Percentiles rank a stretch among this genome's conserved stretches.
Conservation (phyloP, 1,140 invertebrate species). For the Potamilus streckersoni region DNA sequence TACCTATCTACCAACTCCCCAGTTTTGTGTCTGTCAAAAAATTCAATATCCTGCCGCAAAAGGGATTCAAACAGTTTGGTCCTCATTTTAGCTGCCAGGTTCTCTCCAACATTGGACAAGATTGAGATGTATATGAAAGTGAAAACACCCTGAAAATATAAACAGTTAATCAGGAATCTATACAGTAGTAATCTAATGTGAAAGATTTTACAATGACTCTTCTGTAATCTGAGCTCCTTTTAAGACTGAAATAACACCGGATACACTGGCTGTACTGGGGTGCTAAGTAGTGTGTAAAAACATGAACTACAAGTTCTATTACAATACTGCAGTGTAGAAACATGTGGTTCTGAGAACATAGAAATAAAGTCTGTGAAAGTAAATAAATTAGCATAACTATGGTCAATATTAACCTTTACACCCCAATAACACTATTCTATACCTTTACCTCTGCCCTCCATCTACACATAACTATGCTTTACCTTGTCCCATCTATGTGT, state of each 20-base stretch:
- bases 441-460: too few relatives aligned
- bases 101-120: constrained; percentile 87
- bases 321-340: too few relatives aligned
- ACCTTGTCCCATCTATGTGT: too few relatives aligned
- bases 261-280: too few relatives aligned
- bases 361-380: too few relatives aligned
- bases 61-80: constrained; percentile 86
- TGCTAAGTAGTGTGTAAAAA: too few relatives aligned
- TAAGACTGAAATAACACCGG: neutral
- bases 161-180: neutral
- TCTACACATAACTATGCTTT: too few relatives aligned
- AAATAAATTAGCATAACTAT: too few relatives aligned
- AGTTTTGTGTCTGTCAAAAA: constrained; percentile 90
- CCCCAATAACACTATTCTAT: too few relatives aligned
- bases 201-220: neutral
- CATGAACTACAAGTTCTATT: too few relatives aligned
- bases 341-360: too few relatives aligned
- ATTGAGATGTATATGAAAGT: constrained; percentile 91
- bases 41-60: constrained; percentile 87
- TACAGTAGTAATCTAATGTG: neutral
- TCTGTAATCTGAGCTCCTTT: neutral
- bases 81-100: constrained; percentile 83
- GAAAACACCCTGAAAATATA: constrained; percentile 78
- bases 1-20: constrained; percentile 91
- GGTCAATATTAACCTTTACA: too few relatives aligned